Evolutionary conservation across 2,888 invertebrate species (phyloP).

Genomic region (Drosophila bunnanda): DNA sequence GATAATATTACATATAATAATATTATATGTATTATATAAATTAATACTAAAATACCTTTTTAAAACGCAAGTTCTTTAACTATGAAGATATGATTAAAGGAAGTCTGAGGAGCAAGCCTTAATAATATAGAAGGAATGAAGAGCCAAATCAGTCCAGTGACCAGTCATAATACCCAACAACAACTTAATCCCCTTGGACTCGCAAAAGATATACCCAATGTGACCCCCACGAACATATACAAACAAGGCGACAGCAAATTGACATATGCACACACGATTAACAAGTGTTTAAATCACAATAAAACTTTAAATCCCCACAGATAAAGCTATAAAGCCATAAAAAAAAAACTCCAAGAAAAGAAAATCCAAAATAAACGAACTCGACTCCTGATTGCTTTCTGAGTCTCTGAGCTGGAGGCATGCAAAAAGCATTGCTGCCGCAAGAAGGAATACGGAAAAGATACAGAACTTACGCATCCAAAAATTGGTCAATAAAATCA

Average conservation of each 20-base stretch:
- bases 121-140: too few species aligned
- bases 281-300: conserved; percentile 81
- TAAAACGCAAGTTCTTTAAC: too few species aligned
- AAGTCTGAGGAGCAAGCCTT: background rate
- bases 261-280: conserved; percentile 80
- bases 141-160: background rate
- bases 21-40: too few species aligned
- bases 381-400: conserved; percentile 41
- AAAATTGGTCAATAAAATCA: conserved; percentile 81
- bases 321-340: conserved; percentile 77
- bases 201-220: conserved; percentile 10
- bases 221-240: conserved; percentile 36
- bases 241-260: conserved; percentile 56
- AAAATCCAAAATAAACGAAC: conserved; percentile 60
- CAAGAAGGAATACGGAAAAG: conserved; percentile 30
- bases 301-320: conserved; percentile 80
- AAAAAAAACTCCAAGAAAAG: conserved; percentile 58
- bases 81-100: too few species aligned
- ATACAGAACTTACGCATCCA: conserved; percentile 74
- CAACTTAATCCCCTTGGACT: conserved; percentile 60
- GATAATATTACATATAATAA: too few species aligned
- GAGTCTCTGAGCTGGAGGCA: conserved; percentile 40
- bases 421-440: conserved; percentile 65
- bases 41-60: too few species aligned
- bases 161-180: conserved; percentile 42